phyloP scores from a whole-genome alignment of 2,797 vertebrate genomes.

The Protosalanx chinensis region DNA sequence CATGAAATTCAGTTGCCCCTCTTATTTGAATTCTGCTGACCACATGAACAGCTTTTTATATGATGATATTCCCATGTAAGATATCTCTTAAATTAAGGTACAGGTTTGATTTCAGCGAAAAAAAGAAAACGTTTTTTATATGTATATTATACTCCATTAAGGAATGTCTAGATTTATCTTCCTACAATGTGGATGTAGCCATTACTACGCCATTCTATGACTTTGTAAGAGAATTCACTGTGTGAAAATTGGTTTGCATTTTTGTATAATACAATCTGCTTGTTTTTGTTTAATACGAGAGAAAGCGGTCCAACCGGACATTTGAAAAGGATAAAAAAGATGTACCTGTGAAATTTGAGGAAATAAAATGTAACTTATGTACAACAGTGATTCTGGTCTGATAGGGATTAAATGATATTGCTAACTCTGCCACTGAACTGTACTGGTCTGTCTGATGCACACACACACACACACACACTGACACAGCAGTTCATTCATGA shows the following conservation, averaged over 20 bases:
- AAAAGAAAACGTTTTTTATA: slow-evolving; percentile 78
- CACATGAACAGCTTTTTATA: slow-evolving; percentile 77
- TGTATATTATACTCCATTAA: slow-evolving; percentile 89
- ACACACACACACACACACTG: too few relatives aligned
- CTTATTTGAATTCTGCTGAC: slow-evolving; percentile 75
- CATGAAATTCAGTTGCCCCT: slow-evolving; percentile 78
- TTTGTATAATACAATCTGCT: slow-evolving; percentile 88
- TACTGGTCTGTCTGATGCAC: not conserved
- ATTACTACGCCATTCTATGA: slow-evolving; percentile 85
- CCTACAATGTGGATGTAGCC: slow-evolving; percentile 88
- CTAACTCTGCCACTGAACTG: slow-evolving; percentile 63
- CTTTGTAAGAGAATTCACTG: slow-evolving; percentile 90
- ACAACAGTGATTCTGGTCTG: slow-evolving; percentile 79
- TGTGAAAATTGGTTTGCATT: slow-evolving; percentile 90
- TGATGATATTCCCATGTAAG: slow-evolving; percentile 82
- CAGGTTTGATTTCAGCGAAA: slow-evolving; percentile 83
- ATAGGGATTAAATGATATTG: slow-evolving; percentile 83
- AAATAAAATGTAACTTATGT: slow-evolving; percentile 81
- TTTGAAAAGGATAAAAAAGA: slow-evolving; percentile 71
- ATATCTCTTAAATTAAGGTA: slow-evolving; percentile 87
- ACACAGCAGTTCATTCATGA: too few relatives aligned
- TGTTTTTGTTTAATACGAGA: slow-evolving; percentile 76
- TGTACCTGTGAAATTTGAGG: slow-evolving; percentile 76
- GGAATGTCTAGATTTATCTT: slow-evolving; percentile 89
- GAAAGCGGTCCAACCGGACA: slow-evolving; percentile 77